Evolutionary conservation across 1,140 invertebrate genomes (phyloP), one percentile per base, ranked within the genome.

Genomic region (Drosophila sp.): DNA sequence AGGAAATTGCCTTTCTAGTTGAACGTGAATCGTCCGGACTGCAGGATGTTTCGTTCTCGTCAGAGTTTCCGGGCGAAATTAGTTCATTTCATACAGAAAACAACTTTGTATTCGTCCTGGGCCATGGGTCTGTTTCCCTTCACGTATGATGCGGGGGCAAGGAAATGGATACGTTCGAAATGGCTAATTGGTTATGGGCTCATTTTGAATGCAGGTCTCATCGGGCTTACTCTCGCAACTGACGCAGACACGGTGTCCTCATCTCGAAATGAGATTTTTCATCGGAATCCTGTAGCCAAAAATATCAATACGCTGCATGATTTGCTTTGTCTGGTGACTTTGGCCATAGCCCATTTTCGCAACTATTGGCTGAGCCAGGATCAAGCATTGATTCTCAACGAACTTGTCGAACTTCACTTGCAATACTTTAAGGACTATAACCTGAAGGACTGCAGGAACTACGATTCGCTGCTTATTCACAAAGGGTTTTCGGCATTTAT

Each of bases 41-140:
- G 30, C 4, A 55, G 7, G 35, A 85, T 84, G 81, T 70, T 60
- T 57, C 69, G 47, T 38, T 38, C 2, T 10, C 25, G 55, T 17
- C 60, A 29, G 41, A 33, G 30, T 35, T 57, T 23, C 17, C 27
- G 27, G 1, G 4, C 30, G 4, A 10, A 35, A 35, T 57, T 10
- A 17, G 17, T 38, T 38, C 17, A 17, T 8, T 25, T 38, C 1
- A 27, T 50, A 50, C 23, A 32, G 2, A 57, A 6, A 7, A 5
- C 23, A 58, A 23, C 56, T 38, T 10, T 58, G 17, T 38, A 10
- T 8, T 4, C n/a, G 4, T 58, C 56, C 33, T 35, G 56, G 17
- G 32, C 8, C 1, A 10, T 58, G 32, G 56, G 56, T 58, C 8
- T 58, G 10, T 38, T 58, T 58, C 56, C 56, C 5, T 58, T 38